Evolutionary conservation across 2,797 vertebrate species (phyloP), one percentile per base, ranked within the genome.

Genomic region (Sebastolobus alascanus): DNA sequence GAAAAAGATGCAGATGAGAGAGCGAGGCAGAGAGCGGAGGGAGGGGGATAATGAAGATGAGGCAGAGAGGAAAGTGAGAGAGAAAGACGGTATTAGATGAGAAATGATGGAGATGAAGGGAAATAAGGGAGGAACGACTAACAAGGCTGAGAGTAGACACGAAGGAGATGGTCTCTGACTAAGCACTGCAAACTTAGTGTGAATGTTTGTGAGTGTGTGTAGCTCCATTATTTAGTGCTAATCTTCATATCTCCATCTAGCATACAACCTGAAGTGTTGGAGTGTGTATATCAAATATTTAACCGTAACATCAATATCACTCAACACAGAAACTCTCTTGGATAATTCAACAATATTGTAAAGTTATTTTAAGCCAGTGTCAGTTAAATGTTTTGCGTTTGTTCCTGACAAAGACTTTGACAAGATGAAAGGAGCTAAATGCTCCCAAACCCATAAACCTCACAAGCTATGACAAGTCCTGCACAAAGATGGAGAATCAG

Each of bases 11-110:
- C 76, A 89, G 83, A 76, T 61, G 75, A 71, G 63, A 52, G 52
- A 61, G 56, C 37, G 50, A 77, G 25, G 13, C 6, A 2, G 66
- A 2, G 66, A 2, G 3, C 46, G 14, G 55, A 63, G 68, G 72
- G 73, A 38, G 68, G 73, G 77, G 58, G 59, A 61, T 87, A 87
- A 90, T 88, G 82, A 89, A 90, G 88, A 90, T 6, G 70, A 88
- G 73, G 66, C 79, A 77, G 35, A 8, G 18, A 74, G 78, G 74
- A 78, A 85, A 88, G 82, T 27, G 55, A 73, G 60, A 80, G 72
- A 68, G 79, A 81, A 79, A 58, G 71, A 69, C 67, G 64, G 70
- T 79, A 73, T 81, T 75, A 63, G 77, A 81, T 81, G 77, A 84
- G 79, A 84, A 80, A 86, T 83, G 83, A 90, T 86, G 70, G 68